Conservation (phyloP, 1,140 invertebrate species). For the Brachionus calyciflorus region DNA sequence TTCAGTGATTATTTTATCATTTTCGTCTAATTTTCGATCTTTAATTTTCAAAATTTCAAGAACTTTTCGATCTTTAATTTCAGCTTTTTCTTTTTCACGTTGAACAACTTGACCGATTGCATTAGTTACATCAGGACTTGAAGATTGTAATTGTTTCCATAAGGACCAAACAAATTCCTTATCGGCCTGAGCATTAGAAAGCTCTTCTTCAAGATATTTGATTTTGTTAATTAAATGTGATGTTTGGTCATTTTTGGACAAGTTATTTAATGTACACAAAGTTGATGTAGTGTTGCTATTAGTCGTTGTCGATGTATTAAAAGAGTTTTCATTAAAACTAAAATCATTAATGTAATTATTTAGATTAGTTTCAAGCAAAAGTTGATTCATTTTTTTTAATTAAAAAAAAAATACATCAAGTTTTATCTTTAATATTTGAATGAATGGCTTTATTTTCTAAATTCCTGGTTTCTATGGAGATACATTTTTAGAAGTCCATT, state of each 20-base stretch:
- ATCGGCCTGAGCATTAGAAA: constrained; percentile 52
- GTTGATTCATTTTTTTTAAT: constrained; percentile 5
- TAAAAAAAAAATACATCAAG: not conserved
- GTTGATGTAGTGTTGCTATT: not conserved
- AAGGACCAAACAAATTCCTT: constrained; percentile 62
- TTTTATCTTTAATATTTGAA: too few relatives aligned
- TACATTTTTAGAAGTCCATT: too few relatives aligned
- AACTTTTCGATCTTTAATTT: constrained; percentile 56
- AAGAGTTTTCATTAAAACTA: not conserved
- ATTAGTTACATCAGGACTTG: constrained; percentile 58
- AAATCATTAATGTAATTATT: constrained; percentile 26
- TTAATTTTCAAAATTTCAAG: constrained; percentile 58
- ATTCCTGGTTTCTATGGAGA: too few relatives aligned
- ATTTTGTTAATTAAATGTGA: constrained; percentile 8
- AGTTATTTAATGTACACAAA: not conserved
- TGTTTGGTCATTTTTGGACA: not conserved
- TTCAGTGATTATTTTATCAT: constrained; percentile 52
- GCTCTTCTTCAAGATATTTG: constrained; percentile 8
- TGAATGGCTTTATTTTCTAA: too few relatives aligned
- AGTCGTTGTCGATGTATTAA: not conserved
- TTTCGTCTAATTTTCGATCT: constrained; percentile 57
- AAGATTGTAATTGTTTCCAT: constrained; percentile 59
- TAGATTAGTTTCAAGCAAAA: not conserved
- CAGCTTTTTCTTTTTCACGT: constrained; percentile 59
- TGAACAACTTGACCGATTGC: constrained; percentile 57